These are phyloP conservation scores for Odontophorus gujanensis DNA, from an alignment of 2,113 vertebrate species.

Conservation along the genomic window DNA sequence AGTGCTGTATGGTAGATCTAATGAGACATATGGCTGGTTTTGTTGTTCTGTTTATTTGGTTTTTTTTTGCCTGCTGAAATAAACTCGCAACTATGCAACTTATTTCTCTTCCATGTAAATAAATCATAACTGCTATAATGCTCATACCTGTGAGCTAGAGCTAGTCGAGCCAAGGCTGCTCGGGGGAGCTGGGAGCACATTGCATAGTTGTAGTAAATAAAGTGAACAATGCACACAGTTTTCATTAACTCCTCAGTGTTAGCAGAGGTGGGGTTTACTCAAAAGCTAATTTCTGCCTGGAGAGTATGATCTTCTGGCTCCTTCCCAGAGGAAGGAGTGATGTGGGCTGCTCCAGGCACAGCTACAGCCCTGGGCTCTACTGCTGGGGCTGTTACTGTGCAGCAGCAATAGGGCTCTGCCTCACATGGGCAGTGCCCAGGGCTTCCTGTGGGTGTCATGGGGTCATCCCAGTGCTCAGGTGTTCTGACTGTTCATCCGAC, in stretches of 20 bases:
- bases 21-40: not conserved
- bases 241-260: not conserved
- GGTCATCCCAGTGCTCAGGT: not conserved
- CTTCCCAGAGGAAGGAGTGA: not conserved
- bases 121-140: not conserved
- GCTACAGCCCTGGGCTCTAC: not conserved
- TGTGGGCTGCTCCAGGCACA: not conserved
- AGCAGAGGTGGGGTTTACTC: not conserved
- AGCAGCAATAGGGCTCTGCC: accelerated
- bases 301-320: not conserved
- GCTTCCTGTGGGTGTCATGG: accelerated
- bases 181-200: not conserved
- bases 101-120: not conserved
- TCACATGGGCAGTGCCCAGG: accelerated
- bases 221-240: accelerated
- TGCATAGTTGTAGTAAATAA: not conserved
- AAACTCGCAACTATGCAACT: not conserved
- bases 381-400: not conserved
- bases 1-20: not conserved
- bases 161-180: not conserved
- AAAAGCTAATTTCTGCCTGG: not conserved
- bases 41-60: too few species aligned
- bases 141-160: not conserved
- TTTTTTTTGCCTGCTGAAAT: not conserved
- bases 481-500: not conserved